These are phyloP conservation scores for Eilema depressum DNA, from an alignment of 2,888 invertebrate species.

Conservation along the genomic window DNA sequence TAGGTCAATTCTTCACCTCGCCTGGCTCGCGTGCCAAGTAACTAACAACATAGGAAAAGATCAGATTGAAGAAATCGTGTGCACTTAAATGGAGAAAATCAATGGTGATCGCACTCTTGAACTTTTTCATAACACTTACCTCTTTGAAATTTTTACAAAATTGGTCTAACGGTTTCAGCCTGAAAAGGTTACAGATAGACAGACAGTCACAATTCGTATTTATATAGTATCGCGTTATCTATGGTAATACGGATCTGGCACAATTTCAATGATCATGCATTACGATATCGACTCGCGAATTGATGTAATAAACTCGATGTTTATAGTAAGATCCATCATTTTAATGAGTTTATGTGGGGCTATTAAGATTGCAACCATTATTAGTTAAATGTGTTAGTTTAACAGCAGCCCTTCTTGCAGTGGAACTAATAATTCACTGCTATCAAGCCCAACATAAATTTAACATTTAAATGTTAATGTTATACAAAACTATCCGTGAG, in stretches of 20 bases:
- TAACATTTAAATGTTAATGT: too few relatives aligned
- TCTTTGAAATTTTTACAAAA: neutral
- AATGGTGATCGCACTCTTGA: too few relatives aligned
- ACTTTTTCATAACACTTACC: too few relatives aligned
- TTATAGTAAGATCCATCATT: slow-evolving; percentile 42
- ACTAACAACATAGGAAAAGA: too few relatives aligned
- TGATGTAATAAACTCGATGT: slow-evolving; percentile 46
- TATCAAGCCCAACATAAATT: neutral
- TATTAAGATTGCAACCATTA: slow-evolving; percentile 25
- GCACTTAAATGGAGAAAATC: too few relatives aligned
- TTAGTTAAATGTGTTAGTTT: slow-evolving; percentile 17
- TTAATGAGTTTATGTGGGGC: slow-evolving; percentile 28
- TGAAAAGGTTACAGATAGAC: neutral
- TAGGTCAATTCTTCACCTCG: too few relatives aligned
- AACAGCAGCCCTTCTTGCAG: neutral
- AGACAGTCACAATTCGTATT: neutral
- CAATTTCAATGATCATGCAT: slow-evolving; percentile 43
- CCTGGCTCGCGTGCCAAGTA: too few relatives aligned
- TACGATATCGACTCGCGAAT: slow-evolving; percentile 40
- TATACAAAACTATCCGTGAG: too few relatives aligned
- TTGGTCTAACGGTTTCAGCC: neutral
- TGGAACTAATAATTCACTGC: neutral
- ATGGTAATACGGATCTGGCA: slow-evolving; percentile 45
- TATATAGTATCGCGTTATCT: neutral
- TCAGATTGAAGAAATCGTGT: too few relatives aligned